Evolutionary conservation across 2,888 invertebrate genomes (phyloP).

Genomic region (Petrolisthes cinctipes): DNA sequence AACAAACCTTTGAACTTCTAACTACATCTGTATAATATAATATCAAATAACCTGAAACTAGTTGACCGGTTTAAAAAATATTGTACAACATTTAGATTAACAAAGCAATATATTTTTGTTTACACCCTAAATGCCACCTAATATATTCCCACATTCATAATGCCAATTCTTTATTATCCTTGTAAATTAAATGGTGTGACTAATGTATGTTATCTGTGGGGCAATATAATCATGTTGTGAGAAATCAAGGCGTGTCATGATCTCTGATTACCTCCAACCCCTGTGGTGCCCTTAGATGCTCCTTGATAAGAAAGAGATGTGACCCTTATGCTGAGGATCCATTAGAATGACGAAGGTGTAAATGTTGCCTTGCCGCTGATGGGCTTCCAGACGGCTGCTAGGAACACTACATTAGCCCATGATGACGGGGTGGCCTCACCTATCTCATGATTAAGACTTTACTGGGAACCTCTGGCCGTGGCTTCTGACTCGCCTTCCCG

Average conservation of each 20-base stretch:
- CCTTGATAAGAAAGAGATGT: slow-evolving; percentile 14
- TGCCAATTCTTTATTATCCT: too few species aligned
- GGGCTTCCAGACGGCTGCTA: slow-evolving; percentile 19
- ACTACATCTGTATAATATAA: too few species aligned
- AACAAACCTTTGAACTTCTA: too few species aligned
- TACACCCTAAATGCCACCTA: too few species aligned
- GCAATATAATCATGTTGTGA: neutral
- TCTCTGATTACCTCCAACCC: slow-evolving; percentile 7
- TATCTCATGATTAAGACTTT: slow-evolving; percentile 40
- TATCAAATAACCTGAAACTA: too few species aligned
- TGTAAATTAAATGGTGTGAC: too few species aligned
- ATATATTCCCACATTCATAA: too few species aligned
- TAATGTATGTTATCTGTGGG: too few species aligned
- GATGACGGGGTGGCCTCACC: slow-evolving; percentile 31
- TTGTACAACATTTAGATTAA: too few species aligned
- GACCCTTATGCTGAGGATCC: slow-evolving; percentile 9
- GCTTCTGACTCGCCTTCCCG: slow-evolving; percentile 13
- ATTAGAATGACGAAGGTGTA: slow-evolving; percentile 27
- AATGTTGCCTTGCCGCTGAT: slow-evolving; percentile 17
- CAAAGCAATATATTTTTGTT: too few species aligned
- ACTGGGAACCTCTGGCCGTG: slow-evolving; percentile 27
- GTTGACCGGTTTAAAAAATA: too few species aligned
- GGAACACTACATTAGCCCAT: slow-evolving; percentile 35
- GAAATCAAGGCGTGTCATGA: slow-evolving; percentile 21
- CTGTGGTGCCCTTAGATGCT: slow-evolving; percentile 18